Percentiles rank a stretch among this genome's conserved stretches.
phyloP scores from a whole-genome alignment of 2,888 invertebrate species.

The Nephrotoma flavescens region DNA sequence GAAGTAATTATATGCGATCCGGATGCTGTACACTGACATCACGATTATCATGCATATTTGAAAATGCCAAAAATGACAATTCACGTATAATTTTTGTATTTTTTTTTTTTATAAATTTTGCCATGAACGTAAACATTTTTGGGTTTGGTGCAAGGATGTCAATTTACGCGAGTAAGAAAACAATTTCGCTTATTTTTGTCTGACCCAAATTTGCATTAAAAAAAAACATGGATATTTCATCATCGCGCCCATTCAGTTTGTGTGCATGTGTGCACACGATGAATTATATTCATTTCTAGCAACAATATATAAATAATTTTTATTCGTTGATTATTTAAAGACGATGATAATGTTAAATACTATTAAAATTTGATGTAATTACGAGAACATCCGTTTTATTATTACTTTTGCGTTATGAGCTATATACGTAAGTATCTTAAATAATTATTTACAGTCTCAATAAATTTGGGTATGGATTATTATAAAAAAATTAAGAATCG shows the following conservation, averaged over 20 bases:
- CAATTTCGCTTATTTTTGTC: background rate
- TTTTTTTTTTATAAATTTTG: background rate
- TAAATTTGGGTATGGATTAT: background rate
- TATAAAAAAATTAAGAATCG: background rate
- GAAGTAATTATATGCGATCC: background rate
- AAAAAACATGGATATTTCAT: background rate
- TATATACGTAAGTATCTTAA: background rate
- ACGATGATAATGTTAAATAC: background rate
- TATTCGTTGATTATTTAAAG: background rate
- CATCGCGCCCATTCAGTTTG: background rate
- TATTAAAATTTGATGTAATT: background rate
- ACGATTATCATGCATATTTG: background rate
- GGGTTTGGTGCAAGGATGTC: background rate
- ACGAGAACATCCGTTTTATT: background rate
- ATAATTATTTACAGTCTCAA: background rate
- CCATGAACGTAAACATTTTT: background rate
- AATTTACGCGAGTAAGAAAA: background rate
- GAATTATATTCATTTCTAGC: background rate
- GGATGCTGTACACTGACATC: background rate
- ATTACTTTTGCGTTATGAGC: background rate
- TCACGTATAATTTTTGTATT: background rate
- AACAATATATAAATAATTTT: background rate
- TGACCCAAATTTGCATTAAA: background rate
- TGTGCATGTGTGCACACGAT: background rate
- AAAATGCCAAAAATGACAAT: background rate